Evolutionary conservation across 2,113 vertebrate genomes (phyloP).

Genomic region (Uria aalge): DNA sequence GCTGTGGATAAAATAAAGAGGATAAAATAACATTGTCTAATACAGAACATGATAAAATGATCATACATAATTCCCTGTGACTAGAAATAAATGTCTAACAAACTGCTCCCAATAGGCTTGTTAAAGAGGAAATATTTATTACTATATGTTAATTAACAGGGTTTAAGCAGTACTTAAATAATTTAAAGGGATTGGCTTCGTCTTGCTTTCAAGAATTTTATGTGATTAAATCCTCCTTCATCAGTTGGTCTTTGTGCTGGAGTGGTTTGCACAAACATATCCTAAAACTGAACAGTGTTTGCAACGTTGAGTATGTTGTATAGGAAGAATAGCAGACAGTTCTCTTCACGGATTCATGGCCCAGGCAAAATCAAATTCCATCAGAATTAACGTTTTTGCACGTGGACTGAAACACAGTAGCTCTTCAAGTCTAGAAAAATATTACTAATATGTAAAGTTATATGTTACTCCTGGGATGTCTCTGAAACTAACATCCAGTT

Average conservation of each 20-base stretch:
- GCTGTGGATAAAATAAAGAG: not conserved
- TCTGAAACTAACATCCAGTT: not conserved
- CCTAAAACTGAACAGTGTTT: not conserved
- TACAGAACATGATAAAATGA: not conserved
- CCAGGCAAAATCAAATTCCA: not conserved
- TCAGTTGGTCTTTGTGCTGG: not conserved
- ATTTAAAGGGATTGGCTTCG: not conserved
- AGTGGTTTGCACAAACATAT: not conserved
- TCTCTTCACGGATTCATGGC: not conserved
- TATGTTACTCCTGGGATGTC: not conserved
- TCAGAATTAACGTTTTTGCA: not conserved
- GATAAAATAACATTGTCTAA: not conserved
- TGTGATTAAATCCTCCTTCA: not conserved
- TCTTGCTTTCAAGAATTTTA: not conserved
- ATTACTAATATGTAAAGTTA: not conserved
- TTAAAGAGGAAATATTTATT: slow-evolving; percentile 57
- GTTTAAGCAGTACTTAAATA: slow-evolving; percentile 28
- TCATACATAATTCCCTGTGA: not conserved
- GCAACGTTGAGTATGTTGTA: not conserved
- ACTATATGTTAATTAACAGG: slow-evolving; percentile 37
- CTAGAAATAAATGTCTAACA: slow-evolving; percentile 35
- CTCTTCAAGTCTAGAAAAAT: not conserved
- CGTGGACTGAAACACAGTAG: not conserved
- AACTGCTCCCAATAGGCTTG: slow-evolving; percentile 37
- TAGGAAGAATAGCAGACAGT: not conserved